phyloP scores from a whole-genome alignment of 1,140 invertebrate species.

The Bicyclus anynana region DNA sequence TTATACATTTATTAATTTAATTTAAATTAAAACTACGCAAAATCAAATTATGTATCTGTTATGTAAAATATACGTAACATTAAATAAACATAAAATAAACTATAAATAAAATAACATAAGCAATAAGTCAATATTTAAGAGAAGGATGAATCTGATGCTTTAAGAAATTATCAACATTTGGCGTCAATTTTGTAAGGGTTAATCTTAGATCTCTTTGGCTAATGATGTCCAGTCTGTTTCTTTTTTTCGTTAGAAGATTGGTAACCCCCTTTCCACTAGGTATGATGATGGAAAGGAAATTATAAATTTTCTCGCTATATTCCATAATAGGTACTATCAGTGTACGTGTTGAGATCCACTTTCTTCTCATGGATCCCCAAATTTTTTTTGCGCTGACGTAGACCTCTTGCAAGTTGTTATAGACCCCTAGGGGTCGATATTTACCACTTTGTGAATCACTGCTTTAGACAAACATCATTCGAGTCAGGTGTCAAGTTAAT shows the following conservation, averaged over 20 bases:
- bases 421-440: no score
- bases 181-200: slow-evolving; percentile 28
- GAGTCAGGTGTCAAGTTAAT: no score
- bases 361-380: no score
- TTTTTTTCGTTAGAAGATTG: slow-evolving; percentile 38
- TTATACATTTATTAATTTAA: slow-evolving; percentile 17
- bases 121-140: slow-evolving; percentile 27
- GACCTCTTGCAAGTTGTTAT: no score
- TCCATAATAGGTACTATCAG: no score
- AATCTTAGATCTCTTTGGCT: slow-evolving; percentile 32
- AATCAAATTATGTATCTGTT: slow-evolving; percentile 27
- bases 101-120: slow-evolving; percentile 23
- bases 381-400: no score
- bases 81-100: slow-evolving; percentile 5
- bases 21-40: slow-evolving; percentile 17
- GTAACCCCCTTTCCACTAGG: no score
- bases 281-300: no score
- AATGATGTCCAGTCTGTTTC: slow-evolving; percentile 35
- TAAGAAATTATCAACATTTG: slow-evolving; percentile 32
- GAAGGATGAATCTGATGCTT: slow-evolving; percentile 29
- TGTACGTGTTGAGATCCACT: no score
- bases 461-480: no score
- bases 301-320: no score
- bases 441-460: no score
- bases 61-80: slow-evolving; percentile 29